Base-by-base conservation (phyloP, 2,797 vertebrate genomes). In the Sardinella longiceps region DNA sequence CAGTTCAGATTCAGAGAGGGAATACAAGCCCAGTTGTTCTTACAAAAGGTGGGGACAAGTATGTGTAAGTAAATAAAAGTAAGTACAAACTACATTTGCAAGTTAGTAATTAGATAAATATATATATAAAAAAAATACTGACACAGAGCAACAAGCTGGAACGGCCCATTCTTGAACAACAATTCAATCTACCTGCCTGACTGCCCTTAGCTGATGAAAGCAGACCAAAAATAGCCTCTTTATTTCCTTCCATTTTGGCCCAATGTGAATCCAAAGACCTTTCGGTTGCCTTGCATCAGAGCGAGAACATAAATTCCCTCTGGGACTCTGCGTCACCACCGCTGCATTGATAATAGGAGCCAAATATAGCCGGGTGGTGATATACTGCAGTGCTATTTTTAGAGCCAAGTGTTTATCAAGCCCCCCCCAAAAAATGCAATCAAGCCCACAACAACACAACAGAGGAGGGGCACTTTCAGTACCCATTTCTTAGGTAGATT, bases 301-400 rank as follows among this genome's bases (percentile, higher is more conserved):
- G 90, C 88, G 89, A 92, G 89, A 89, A 88, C 93, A 92, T 91
- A 88, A 92, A 91, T 94, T 91, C 89, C 89, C 84, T n/a, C 85
- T 0, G 37, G 48, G 87, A 86, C 84, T 87, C 90, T 87, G 90
- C 93, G 93, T 95, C 94, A 93, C 90, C 83, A 84, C 20, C 85
- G 90, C 93, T 88, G 91, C 90, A 94, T 94, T 93, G 93, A 95
- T 95, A 95, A 95, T 85, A 85, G 85, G 83, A 89, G 89, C 94
- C 95, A 95, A 93, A 96, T 91, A 93, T 95, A 95, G 91, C 90
- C 90, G 92, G 84, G 91, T 91, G 91, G 91, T 91, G 91, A 93
- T 91, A 91, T 86, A 87, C 85, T 88, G 86, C 82, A 86, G 85
- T 66, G 90, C 87, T 95, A 96, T 95, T 95, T 95, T 94, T 93